Evolutionary conservation across 2,113 vertebrate genomes (phyloP).

Genomic region (Pelusios castaneus): DNA sequence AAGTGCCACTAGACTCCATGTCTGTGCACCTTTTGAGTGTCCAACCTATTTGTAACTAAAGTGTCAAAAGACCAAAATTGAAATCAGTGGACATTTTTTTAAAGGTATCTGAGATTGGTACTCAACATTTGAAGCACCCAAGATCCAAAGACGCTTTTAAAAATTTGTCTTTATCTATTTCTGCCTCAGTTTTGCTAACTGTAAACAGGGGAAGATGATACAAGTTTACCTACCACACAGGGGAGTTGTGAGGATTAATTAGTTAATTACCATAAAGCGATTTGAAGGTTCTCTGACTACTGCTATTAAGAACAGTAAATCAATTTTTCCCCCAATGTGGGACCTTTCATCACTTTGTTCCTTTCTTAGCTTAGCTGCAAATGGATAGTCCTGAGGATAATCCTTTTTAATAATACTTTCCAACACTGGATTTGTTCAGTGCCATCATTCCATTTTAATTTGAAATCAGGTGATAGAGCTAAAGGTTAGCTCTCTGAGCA

Average conservation of each 20-base stretch:
- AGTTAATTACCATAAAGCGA: not conserved
- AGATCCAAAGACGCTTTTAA: not conserved
- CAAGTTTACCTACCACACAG: not conserved
- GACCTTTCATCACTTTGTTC: not conserved
- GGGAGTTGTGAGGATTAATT: not conserved
- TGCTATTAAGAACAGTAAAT: not conserved
- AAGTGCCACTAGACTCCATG: no score
- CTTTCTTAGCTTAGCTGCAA: not conserved
- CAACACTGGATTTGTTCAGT: not conserved
- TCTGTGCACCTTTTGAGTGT: no score
- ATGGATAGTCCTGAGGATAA: not conserved
- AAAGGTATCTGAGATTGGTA: not conserved
- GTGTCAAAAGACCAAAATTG: not conserved
- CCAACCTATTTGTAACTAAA: not conserved
- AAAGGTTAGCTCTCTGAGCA: constrained; percentile 16
- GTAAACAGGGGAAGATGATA: not conserved
- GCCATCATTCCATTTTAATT: not conserved
- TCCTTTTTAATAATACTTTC: not conserved
- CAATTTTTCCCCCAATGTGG: not conserved
- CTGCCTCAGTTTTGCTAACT: not conserved
- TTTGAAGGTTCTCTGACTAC: not conserved
- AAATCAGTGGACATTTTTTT: no score
- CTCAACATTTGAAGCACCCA: not conserved
- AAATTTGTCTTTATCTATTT: not conserved
- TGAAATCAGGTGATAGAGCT: constrained; percentile 7